phyloP scores from a whole-genome alignment of 2,888 invertebrate genomes.

The Aspidapion aeneum region DNA sequence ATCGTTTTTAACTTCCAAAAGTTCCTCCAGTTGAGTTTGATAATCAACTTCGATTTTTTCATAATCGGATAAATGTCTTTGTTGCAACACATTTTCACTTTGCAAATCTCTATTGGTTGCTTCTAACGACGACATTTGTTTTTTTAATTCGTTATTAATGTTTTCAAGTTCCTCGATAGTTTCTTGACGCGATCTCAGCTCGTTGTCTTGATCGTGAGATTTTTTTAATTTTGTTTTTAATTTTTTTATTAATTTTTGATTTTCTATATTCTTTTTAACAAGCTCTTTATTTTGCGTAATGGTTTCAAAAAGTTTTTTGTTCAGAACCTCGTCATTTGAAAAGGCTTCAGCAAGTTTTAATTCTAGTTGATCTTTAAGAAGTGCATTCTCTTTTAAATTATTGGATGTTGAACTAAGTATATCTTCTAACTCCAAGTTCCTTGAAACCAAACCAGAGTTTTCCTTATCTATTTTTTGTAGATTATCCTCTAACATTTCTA shows the following conservation, averaged over 20 bases:
- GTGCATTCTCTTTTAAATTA: slow-evolving; percentile 53
- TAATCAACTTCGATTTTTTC: slow-evolving; percentile 53
- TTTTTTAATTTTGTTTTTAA: slow-evolving; percentile 34
- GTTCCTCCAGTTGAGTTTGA: slow-evolving; percentile 44
- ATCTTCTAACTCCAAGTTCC: slow-evolving; percentile 58
- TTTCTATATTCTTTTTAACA: slow-evolving; percentile 29
- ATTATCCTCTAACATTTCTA: slow-evolving; percentile 64
- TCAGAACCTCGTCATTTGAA: slow-evolving; percentile 60
- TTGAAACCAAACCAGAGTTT: slow-evolving; percentile 57
- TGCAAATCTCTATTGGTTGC: slow-evolving; percentile 49
- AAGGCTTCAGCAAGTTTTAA: slow-evolving; percentile 59
- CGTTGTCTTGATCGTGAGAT: slow-evolving; percentile 31
- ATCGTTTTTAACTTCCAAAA: slow-evolving; percentile 41
- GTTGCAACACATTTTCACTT: slow-evolving; percentile 46
- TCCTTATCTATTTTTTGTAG: slow-evolving; percentile 59
- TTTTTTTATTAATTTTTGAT: slow-evolving; percentile 31
- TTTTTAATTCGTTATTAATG: slow-evolving; percentile 50
- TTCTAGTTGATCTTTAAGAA: slow-evolving; percentile 61
- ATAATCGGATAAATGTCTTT: slow-evolving; percentile 47
- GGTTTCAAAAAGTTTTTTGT: slow-evolving; percentile 56
- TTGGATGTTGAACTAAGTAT: slow-evolving; percentile 56
- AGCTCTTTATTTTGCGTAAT: slow-evolving; percentile 33
- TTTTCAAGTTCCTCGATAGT: slow-evolving; percentile 45
- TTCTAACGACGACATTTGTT: slow-evolving; percentile 50
- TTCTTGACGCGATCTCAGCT: slow-evolving; percentile 29